Evolutionary conservation across 1,140 invertebrate genomes (phyloP).

Genomic region (Periplaneta americana): DNA sequence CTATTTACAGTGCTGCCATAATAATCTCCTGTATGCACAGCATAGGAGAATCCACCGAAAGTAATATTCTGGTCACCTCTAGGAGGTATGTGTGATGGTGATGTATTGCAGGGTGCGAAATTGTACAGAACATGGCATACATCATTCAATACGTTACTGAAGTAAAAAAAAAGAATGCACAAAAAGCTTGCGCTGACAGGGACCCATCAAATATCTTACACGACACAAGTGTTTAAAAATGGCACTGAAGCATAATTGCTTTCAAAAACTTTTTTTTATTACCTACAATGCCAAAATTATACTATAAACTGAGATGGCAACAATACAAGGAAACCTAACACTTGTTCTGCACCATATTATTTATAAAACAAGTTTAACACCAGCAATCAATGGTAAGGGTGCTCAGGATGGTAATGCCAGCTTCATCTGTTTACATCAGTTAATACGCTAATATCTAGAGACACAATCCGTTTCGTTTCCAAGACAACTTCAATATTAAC

Average conservation of each 20-base stretch:
- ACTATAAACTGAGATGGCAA: background rate
- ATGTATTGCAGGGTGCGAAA: conserved; percentile 7
- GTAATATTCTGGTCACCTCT: background rate
- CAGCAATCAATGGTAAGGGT: background rate
- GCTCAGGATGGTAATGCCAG: background rate
- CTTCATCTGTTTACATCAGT: background rate
- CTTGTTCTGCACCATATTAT: background rate
- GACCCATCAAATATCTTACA: background rate
- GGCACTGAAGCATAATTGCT: background rate
- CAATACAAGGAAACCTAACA: background rate
- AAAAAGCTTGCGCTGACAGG: background rate
- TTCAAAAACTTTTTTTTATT: background rate
- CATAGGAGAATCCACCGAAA: background rate
- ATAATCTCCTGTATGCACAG: background rate
- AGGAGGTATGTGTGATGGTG: background rate
- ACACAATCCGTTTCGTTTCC: no score
- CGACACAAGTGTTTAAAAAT: background rate
- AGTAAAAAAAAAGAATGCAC: background rate
- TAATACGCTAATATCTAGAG: no score
- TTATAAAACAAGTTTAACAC: background rate
- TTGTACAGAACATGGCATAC: background rate
- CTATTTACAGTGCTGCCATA: background rate
- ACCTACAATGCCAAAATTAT: background rate
- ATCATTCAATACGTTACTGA: background rate
- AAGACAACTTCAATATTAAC: no score